Base-by-base conservation (phyloP, 2,888 invertebrate species). In the Hypena proboscidalis region DNA sequence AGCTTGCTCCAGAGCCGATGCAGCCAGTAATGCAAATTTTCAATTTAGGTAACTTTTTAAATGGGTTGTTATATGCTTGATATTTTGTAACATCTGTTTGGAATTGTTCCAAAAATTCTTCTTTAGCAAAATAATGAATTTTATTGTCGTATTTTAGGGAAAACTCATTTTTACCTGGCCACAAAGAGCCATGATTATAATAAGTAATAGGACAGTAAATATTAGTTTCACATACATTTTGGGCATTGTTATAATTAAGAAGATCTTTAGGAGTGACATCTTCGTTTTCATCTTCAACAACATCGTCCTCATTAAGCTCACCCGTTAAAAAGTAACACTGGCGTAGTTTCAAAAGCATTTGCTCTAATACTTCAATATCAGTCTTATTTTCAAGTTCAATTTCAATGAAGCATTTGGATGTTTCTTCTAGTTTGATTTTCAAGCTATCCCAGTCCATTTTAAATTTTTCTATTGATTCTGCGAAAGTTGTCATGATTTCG, bases 161-260 rank as follows among this genome's bases (percentile, higher is more conserved):
- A 58, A 87, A 92, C 40, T 93, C 89, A 26, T 90, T 76, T 70
- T 92, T 93, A n/a, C 94, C 94, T 75, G 88, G 90, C 92, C 94
- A 93, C 10, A 94, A 68, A 5, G 93, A 81, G 25, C 87, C 82
- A 56, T 92, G 69, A 23, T 92, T 81, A 39, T 80, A 77, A 63
- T 90, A 92, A n/a, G 92, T 83, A 19, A 94, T 88, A 0, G 95
- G 94, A 65, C 95, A 95, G 62, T 91, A 94, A 57, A 85, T 62
- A 49, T 81, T 83, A 1, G 92, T 93, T 69, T 93, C 92, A n/a
- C 94, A 93, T 38, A 92, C 85, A 43, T 80, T 80, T 34, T 85
- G 70, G 23, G 74, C 41, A 35, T 80, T 71, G 54, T 87, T 89
- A 47, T 71, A 72, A 1, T 56, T 73, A 10, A 80, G 45, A 14